Conservation (phyloP, 2,797 vertebrate genomes). For the Anolis apletophallus region DNA sequence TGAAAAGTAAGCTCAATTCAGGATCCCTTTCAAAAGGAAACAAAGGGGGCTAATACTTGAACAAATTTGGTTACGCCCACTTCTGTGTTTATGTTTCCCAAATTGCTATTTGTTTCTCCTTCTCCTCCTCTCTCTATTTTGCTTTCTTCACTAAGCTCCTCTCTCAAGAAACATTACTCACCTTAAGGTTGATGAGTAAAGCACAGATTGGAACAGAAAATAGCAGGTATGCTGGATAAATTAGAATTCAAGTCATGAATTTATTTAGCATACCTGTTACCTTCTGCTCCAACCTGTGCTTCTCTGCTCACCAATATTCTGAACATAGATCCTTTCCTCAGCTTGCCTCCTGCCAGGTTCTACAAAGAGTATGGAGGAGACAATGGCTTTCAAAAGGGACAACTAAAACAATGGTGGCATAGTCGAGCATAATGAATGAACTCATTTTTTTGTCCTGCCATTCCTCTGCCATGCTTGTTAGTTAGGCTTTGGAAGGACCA, state of each 20-base stretch:
- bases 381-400: neutral
- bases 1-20: neutral
- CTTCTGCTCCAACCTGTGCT: neutral
- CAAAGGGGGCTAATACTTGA: neutral
- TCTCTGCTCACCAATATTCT: neutral
- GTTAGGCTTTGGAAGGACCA: neutral
- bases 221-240: no score
- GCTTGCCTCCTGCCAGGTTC: neutral
- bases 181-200: neutral
- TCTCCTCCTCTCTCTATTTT: neutral
- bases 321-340: neutral
- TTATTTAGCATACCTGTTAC: neutral
- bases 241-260: neutral
- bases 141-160: neutral
- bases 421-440: neutral
- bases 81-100: neutral
- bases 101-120: neutral
- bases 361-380: neutral
- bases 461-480: neutral
- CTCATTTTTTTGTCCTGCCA: neutral
- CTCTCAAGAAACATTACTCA: neutral
- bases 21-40: neutral
- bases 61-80: neutral
- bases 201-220: no score
- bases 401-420: neutral